Percentiles rank a stretch among this genome's conserved stretches.
Conservation (phyloP, 2,888 invertebrate species). For the Ditylenchus weischeri region DNA sequence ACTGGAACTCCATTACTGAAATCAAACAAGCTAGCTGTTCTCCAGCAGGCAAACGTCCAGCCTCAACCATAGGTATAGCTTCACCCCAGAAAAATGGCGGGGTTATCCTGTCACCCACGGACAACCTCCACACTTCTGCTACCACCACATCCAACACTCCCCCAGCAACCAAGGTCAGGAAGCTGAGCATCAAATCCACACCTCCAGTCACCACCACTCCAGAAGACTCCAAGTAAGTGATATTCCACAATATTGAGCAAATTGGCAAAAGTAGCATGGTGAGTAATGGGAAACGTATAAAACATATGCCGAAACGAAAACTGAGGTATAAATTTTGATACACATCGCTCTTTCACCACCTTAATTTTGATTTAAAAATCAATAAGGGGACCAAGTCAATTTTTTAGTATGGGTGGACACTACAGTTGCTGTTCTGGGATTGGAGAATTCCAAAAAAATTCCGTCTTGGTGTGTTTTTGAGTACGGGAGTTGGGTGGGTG, state of each 20-base stretch:
- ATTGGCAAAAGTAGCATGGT: neutral
- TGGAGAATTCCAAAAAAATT: no score
- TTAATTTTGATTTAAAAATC: no score
- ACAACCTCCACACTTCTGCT: slow-evolving; percentile 2
- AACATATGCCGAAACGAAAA: no score
- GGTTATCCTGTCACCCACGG: slow-evolving; percentile 14
- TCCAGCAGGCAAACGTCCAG: slow-evolving; percentile 12
- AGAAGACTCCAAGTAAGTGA: slow-evolving; percentile 6
- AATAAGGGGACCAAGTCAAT: no score
- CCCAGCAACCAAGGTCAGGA: slow-evolving; percentile 4
- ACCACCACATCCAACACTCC: neutral
- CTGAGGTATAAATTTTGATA: no score
- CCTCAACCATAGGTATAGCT: slow-evolving; percentile 25
- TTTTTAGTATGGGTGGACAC: no score
- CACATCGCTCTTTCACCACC: no score
- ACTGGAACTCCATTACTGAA: neutral
- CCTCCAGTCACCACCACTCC: neutral
- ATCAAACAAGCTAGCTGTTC: neutral
- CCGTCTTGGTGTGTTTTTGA: no score
- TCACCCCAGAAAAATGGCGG: slow-evolving; percentile 17
- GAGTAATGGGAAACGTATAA: no score
- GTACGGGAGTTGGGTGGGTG: no score
- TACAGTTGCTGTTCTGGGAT: no score
- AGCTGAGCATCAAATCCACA: neutral
- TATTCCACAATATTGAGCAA: neutral